Conservation (phyloP, 2,113 vertebrate species). For the Phocoena sinus region DNA sequence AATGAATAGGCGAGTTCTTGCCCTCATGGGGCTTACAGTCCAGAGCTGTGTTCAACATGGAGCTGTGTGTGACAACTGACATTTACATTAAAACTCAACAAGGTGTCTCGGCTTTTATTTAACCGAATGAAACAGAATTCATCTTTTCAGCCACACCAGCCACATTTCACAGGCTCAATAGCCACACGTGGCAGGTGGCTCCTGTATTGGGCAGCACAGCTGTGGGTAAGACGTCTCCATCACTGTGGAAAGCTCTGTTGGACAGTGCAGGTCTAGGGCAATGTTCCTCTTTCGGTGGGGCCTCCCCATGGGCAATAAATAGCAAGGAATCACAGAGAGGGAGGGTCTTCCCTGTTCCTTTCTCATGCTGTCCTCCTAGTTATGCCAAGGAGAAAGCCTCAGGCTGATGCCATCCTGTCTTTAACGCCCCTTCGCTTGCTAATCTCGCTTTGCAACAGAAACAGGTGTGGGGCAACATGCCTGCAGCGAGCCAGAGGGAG, state of each 20-base stretch:
- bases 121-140: background rate
- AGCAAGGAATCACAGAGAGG: rapidly evolving
- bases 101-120: background rate
- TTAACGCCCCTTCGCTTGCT: background rate
- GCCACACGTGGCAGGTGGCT: background rate
- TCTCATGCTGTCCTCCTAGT: background rate
- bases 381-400: background rate
- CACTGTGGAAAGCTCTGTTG: rapidly evolving
- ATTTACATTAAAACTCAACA: background rate
- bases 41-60: rapidly evolving
- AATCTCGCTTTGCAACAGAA: background rate
- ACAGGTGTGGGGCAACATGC: background rate
- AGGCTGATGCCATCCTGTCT: background rate
- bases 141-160: background rate
- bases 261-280: rapidly evolving
- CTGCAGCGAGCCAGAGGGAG: background rate
- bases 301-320: no score
- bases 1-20: rapidly evolving
- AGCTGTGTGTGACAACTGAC: background rate
- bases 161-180: rapidly evolving
- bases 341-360: background rate
- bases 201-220: rapidly evolving
- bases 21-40: background rate
- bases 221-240: background rate
- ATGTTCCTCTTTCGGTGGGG: rapidly evolving